Percentiles rank a stretch among this genome's conserved stretches.
Evolutionary conservation across 2,113 vertebrate species (phyloP).

Genomic region (Rallus limicola): DNA sequence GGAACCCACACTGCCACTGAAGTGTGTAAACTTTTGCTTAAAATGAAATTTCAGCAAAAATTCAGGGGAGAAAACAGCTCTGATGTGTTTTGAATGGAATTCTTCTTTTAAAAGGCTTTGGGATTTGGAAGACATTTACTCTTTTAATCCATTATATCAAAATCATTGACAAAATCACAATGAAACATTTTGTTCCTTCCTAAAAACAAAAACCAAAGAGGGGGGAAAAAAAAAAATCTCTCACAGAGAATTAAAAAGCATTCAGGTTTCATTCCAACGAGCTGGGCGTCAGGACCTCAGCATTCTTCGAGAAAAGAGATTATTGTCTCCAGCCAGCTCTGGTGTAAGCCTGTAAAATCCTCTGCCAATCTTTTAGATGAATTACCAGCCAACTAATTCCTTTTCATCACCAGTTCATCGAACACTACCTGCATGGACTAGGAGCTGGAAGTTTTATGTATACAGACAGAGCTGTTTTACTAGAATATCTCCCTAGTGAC

Average conservation of each 20-base stretch:
- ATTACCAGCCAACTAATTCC: slow-evolving; percentile 62
- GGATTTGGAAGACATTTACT: slow-evolving; percentile 69
- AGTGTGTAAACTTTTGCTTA: slow-evolving; percentile 12
- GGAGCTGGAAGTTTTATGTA: slow-evolving; percentile 26
- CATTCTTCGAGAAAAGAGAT: slow-evolving; percentile 61
- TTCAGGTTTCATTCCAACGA: slow-evolving; percentile 69
- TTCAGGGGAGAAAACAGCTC: slow-evolving; percentile 41
- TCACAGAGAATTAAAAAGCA: slow-evolving; percentile 66
- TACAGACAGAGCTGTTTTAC: slow-evolving; percentile 22
- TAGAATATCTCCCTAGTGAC: slow-evolving; percentile 12
- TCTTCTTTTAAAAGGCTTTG: slow-evolving; percentile 56
- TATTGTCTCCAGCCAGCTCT: slow-evolving; percentile 65
- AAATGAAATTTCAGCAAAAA: slow-evolving; percentile 57
- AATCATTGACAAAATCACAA: slow-evolving; percentile 72
- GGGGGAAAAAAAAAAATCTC: slow-evolving; percentile 29
- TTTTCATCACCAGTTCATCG: slow-evolving; percentile 62
- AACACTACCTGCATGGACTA: slow-evolving; percentile 58
- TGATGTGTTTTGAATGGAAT: slow-evolving; percentile 60
- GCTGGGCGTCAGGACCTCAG: slow-evolving; percentile 60
- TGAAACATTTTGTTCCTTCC: slow-evolving; percentile 72
- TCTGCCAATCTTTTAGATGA: slow-evolving; percentile 69
- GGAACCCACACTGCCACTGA: not conserved
- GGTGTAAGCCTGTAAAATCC: slow-evolving; percentile 63
- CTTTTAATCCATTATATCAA: slow-evolving; percentile 70
- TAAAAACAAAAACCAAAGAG: slow-evolving; percentile 63